These are phyloP conservation scores for Elephantulus edwardii DNA, from an alignment of 2,113 vertebrate genomes.

Conservation along the genomic window DNA sequence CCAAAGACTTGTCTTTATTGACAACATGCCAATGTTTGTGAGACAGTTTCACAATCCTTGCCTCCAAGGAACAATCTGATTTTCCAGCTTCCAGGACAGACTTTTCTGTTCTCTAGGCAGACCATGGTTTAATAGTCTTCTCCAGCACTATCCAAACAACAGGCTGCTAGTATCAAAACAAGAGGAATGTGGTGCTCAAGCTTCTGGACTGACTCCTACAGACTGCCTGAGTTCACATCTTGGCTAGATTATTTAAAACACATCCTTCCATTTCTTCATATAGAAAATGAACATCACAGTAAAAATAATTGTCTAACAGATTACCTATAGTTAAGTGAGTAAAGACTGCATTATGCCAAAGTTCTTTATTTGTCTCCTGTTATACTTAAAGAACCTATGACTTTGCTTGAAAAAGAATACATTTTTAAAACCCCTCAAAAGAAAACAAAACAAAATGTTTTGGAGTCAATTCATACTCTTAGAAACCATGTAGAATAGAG, in stretches of 20 bases:
- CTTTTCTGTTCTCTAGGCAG: no score
- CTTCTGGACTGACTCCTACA: not conserved
- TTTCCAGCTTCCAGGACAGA: no score
- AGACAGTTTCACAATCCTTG: no score
- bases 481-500: not conserved
- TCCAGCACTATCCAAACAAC: no score
- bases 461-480: not conserved
- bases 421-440: not conserved
- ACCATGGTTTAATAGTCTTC: no score
- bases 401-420: not conserved
- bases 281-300: not conserved
- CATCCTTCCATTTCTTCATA: not conserved
- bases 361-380: not conserved
- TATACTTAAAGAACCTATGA: not conserved
- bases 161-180: not conserved
- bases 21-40: no score
- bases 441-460: not conserved
- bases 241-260: not conserved
- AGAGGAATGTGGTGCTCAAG: not conserved
- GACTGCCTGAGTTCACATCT: not conserved
- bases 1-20: no score
- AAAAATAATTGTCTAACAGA: not conserved
- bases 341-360: not conserved
- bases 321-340: not conserved
- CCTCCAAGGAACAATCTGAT: no score